These are phyloP conservation scores for Aphodius sticticus DNA, from an alignment of 2,888 invertebrate species.

Conservation along the genomic window DNA sequence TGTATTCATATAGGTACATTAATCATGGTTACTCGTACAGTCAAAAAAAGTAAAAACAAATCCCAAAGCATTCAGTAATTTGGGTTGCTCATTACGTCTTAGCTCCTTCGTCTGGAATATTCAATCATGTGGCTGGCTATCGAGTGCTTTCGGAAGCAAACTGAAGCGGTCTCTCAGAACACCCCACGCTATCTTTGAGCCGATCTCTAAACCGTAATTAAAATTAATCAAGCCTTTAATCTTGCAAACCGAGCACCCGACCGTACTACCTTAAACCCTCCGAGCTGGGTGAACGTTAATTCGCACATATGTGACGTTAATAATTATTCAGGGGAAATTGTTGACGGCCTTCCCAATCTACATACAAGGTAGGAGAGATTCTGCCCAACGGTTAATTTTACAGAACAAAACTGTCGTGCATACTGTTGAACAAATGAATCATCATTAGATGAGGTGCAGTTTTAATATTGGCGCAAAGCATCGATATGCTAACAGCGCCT, in stretches of 20 bases:
- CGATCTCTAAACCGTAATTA: neutral
- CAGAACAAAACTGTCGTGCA: too few relatives aligned
- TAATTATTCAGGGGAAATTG: neutral
- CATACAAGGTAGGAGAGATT: too few relatives aligned
- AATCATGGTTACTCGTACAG: too few relatives aligned
- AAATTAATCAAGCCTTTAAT: slow-evolving; percentile 4
- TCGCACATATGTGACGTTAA: neutral
- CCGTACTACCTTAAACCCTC: neutral
- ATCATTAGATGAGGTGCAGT: too few relatives aligned
- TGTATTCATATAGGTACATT: too few relatives aligned
- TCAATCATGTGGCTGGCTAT: neutral
- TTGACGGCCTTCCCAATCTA: neutral
- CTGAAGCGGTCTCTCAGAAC: neutral
- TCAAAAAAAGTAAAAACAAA: too few relatives aligned
- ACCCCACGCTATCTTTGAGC: neutral
- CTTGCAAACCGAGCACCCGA: neutral
- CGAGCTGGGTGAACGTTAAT: neutral
- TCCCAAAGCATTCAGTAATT: too few relatives aligned
- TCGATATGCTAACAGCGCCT: too few relatives aligned
- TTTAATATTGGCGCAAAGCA: too few relatives aligned
- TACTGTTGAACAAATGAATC: too few relatives aligned
- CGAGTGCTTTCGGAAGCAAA: neutral
- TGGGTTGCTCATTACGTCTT: neutral
- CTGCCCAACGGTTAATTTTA: too few relatives aligned
- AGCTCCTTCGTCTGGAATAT: neutral